Percentiles rank a stretch among this genome's conserved stretches.
These are phyloP conservation scores for Prosopocoilus inquinatus DNA, from an alignment of 2,888 invertebrate species.

Conservation along the genomic window DNA sequence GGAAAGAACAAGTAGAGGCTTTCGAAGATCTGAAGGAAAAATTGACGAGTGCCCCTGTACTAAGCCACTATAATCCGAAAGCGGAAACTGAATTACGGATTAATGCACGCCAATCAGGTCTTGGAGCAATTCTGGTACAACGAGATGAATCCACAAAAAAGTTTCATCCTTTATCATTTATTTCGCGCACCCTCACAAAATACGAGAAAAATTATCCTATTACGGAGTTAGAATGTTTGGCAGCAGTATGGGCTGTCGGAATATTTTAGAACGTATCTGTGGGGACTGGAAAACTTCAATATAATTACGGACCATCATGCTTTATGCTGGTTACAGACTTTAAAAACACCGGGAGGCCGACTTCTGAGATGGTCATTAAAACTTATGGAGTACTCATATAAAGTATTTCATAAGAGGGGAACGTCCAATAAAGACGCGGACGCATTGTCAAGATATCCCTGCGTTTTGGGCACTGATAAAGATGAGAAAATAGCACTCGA, in stretches of 20 bases:
- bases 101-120: slow-evolving; percentile 39
- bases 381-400: slow-evolving; percentile 22
- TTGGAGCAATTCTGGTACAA: slow-evolving; percentile 30
- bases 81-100: slow-evolving; percentile 32
- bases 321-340: slow-evolving; percentile 16
- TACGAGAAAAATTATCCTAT: slow-evolving; percentile 41
- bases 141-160: slow-evolving; percentile 10
- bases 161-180: slow-evolving; percentile 7
- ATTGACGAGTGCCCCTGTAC: slow-evolving; percentile 25
- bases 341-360: slow-evolving; percentile 14
- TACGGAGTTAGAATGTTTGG: slow-evolving; percentile 42
- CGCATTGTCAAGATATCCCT: slow-evolving; percentile 8
- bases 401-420: slow-evolving; percentile 18
- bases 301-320: slow-evolving; percentile 16
- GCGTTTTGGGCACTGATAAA: background rate
- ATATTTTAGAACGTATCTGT: slow-evolving; percentile 13
- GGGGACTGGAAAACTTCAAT: slow-evolving; percentile 2
- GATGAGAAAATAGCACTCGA: too few species aligned
- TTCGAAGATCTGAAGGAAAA: slow-evolving; percentile 28
- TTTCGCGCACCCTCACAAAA: slow-evolving; percentile 15
- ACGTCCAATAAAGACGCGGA: slow-evolving; percentile 14
- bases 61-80: slow-evolving; percentile 30
- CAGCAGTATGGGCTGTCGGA: slow-evolving; percentile 19
- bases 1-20: slow-evolving; percentile 14
- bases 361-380: slow-evolving; percentile 23